These are phyloP conservation scores for Uloborus diversus DNA, from an alignment of 1,140 invertebrate species.

Conservation along the genomic window DNA sequence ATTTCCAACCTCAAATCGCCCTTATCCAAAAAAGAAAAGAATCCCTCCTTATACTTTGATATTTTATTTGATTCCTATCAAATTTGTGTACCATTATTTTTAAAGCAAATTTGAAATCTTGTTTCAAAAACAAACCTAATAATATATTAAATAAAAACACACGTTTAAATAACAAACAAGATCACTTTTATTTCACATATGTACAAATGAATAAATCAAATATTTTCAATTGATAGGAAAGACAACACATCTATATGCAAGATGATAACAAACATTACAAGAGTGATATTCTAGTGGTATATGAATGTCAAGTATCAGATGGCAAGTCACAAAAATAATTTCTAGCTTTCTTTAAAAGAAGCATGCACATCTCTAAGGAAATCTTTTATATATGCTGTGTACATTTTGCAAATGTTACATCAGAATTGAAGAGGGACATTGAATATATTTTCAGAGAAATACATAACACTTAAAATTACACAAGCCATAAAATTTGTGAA, in stretches of 20 bases:
- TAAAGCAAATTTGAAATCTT: no score
- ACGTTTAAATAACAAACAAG: constrained; percentile 57
- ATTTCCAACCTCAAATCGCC: no score
- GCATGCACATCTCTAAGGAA: constrained; percentile 15
- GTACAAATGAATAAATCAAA: constrained; percentile 46
- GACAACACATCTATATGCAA: constrained; percentile 56
- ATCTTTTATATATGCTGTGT: constrained; percentile 34
- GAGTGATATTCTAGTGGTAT: constrained; percentile 41
- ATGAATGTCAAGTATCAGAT: constrained; percentile 43
- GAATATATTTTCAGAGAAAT: constrained; percentile 5
- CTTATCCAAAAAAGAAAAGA: no score
- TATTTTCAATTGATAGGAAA: constrained; percentile 50
- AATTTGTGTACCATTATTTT: no score
- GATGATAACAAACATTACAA: constrained; percentile 51
- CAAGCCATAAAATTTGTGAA: not conserved
- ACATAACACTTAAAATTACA: constrained; percentile 4
- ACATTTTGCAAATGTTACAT: constrained; percentile 23
- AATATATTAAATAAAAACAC: no score
- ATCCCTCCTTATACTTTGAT: no score
- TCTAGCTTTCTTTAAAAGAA: constrained; percentile 51
- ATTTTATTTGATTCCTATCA: no score
- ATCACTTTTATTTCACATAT: constrained; percentile 57
- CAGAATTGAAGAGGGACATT: constrained; percentile 1
- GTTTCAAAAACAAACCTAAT: no score
- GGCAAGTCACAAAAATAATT: constrained; percentile 54